Evolutionary conservation across 2,797 vertebrate species (phyloP), one percentile per base, ranked within the genome.

Genomic region (Xyrichtys novacula): DNA sequence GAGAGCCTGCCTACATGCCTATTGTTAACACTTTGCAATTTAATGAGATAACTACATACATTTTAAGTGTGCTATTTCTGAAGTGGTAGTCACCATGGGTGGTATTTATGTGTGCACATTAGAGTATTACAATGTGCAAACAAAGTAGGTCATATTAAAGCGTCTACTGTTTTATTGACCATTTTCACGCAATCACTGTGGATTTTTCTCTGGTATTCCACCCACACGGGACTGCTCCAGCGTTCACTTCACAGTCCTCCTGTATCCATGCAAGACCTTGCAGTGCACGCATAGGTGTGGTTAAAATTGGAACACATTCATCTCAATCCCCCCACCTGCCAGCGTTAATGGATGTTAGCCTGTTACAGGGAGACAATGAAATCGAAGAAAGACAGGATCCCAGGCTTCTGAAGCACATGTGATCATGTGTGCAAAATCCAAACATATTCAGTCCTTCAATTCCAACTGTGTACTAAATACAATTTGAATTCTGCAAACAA

Each of bases 231-330:
- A 85, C 53, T 28, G 66, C 72, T 79, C 61, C 80, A 71, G 71
- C 70, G 72, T 72, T 68, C 63, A 70, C 78, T 73, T 73, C 74
- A 67, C 65, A 73, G 68, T 76, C 73, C 50, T 72, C 54, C 65
- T 50, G 64, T 69, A 58, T 46, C 28, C 56, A 50, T 20, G 52
- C 16, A 32, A 77, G 75, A 87, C 70, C 76, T 65, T 40, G 71
- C 68, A 36, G 76, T 76, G 53, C 78, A 80, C 73, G 79, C 73
- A 28, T 64, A 83, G 59, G 54, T 71, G 71, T 65, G 84, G 71
- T 80, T 81, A 76, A 90, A 90, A 90, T 85, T 82, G 85, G 82
- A 90, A 80, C 75, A 66, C 88, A 90, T 90, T 88, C 80, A 87
- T 91, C 82, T 87, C 85, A 85, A 86, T 88, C 81, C 71, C 71